Evolutionary conservation across 2,113 vertebrate species (phyloP), one percentile per base, ranked within the genome.

Genomic region (Tauraco erythrolophus): DNA sequence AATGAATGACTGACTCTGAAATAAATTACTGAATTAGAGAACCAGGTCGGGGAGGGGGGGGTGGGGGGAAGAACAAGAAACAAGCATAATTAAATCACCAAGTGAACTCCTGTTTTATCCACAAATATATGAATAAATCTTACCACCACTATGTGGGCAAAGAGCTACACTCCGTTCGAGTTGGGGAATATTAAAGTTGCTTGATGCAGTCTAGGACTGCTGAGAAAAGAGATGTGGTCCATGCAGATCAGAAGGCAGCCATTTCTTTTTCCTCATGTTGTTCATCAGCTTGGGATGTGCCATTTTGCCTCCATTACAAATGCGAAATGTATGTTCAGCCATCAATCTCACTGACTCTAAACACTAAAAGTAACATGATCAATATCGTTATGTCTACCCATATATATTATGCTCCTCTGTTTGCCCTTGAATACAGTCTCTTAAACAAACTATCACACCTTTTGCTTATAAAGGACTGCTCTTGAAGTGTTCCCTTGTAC

Each of bases 301-400:
- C 31, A 35, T 64, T 90, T 75, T 79, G 14, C 28, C 25, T 46
- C 84, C 39, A 70, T 19, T 58, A 62, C 16, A 82, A 82, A 76
- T 2, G 2, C 1, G 2, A 28, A 51, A 11, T 9, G 3, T 46
- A n/a, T 8, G 8, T 35, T 13, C 68, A 16, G 24, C 33, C 39
- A 74, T 60, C 27, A 61, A 46, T 53, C 45, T 72, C 18, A 81
- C 23, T 48, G 45, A 84, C 70, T 53, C 50, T 69, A 72, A 85
- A 64, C 33, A 56, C 12, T 46, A 51, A 30, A 70, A 70, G 14
- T 56, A 37, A 57, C 10, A 33, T 2, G 0, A 64, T 60, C 28
- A 4, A 30, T 69, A 50, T 7, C 69, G 35, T 46, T 77, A 23
- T 33, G 57, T 13, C 17, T 35, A 81, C 16, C 16, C 19, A 71